Evolutionary conservation across 1,140 invertebrate genomes (phyloP).

Genomic region (Cotesia glomerata): DNA sequence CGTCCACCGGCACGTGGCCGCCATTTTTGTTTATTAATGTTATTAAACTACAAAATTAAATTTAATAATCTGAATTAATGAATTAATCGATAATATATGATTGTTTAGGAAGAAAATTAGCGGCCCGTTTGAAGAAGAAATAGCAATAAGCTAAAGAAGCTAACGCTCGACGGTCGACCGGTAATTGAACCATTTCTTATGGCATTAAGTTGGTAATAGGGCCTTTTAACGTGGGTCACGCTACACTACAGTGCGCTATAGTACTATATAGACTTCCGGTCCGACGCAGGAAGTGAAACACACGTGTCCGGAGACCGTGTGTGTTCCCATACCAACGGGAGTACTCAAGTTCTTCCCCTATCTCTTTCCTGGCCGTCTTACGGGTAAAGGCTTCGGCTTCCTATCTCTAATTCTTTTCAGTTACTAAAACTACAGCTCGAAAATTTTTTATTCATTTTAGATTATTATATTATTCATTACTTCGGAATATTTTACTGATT

Average conservation of each 20-base stretch:
- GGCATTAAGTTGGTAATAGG: conserved; percentile 51
- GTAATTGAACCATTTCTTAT: conserved; percentile 52
- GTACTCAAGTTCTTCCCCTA: not conserved
- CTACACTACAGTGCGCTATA: conserved; percentile 52
- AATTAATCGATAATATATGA: too few species aligned
- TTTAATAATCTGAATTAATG: not conserved
- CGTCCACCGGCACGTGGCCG: conserved; percentile 1
- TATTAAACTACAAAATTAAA: not conserved
- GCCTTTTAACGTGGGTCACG: conserved; percentile 53
- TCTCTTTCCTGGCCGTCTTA: not conserved
- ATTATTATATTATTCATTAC: too few species aligned
- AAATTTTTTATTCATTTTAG: too few species aligned
- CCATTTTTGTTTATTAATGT: not conserved
- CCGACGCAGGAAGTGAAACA: conserved; percentile 59
- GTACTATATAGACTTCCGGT: conserved; percentile 62
- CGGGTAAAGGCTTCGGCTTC: not conserved
- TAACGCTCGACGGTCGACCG: conserved; percentile 34
- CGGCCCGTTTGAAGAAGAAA: conserved; percentile 11
- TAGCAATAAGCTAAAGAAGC: not conserved
- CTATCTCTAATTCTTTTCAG: too few species aligned
- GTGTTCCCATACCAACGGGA: conserved; percentile 47
- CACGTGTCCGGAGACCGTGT: conserved; percentile 55
- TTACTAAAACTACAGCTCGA: too few species aligned
- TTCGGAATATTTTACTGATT: too few species aligned
- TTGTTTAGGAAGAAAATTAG: not conserved